Percentiles rank a stretch among this genome's conserved stretches.
These are phyloP conservation scores for Microcebus lehilahytsara DNA, from an alignment of 2,113 vertebrate genomes.

Conservation along the genomic window DNA sequence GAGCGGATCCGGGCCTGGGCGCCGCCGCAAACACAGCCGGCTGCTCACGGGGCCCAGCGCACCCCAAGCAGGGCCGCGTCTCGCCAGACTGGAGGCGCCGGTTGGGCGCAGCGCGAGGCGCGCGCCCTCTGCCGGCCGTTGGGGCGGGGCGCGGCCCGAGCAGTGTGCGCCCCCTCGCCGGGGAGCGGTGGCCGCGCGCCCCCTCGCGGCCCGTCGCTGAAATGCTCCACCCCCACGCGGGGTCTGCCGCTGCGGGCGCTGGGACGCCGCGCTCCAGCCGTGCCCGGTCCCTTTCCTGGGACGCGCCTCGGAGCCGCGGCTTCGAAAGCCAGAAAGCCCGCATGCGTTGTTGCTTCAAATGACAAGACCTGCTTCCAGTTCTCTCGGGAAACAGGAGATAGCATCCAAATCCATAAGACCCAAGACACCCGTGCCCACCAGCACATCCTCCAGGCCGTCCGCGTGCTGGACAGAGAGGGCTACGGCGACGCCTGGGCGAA, in stretches of 20 bases:
- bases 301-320: not conserved
- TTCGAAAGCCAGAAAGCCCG: not conserved
- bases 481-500: not conserved
- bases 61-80: too few relatives aligned
- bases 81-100: too few relatives aligned
- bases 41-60: too few relatives aligned
- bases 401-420: not conserved
- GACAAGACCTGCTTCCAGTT: not conserved
- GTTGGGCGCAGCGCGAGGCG: not conserved
- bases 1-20: too few relatives aligned
- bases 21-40: too few relatives aligned
- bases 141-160: not conserved
- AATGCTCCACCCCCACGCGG: too few relatives aligned
- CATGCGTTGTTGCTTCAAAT: not conserved
- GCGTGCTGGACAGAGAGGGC: not conserved
- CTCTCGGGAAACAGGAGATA: not conserved
- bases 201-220: accelerated
- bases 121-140: not conserved
- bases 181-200: not conserved
- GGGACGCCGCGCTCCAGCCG: too few relatives aligned
- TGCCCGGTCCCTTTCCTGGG: not conserved
- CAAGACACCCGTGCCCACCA: not conserved
- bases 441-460: not conserved
- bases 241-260: too few relatives aligned
- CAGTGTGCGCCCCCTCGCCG: not conserved